phyloP scores from a whole-genome alignment of 2,113 vertebrate genomes.

The Xenopus laevis region DNA sequence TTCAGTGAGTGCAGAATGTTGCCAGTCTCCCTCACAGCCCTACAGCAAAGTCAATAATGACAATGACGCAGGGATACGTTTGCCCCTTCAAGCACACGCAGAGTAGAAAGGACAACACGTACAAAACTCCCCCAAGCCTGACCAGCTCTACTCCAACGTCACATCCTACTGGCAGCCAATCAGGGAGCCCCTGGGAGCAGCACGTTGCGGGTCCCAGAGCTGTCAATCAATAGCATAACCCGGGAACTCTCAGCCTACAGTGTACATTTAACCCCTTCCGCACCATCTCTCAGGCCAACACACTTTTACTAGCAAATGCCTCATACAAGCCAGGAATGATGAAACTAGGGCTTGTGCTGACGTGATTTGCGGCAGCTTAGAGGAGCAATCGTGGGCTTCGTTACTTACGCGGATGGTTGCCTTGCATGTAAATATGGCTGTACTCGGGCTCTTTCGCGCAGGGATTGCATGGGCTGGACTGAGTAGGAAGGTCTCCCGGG shows the following conservation, averaged over 20 bases:
- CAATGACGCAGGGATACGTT: too few species aligned
- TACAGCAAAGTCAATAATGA: too few species aligned
- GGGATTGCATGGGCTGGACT: not conserved
- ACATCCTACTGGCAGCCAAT: slow-evolving; percentile 29
- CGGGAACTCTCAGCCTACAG: not conserved
- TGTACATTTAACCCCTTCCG: not conserved
- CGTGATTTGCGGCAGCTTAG: too few species aligned
- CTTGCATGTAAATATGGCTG: not conserved
- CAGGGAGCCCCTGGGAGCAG: slow-evolving; percentile 3
- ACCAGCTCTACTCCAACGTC: not conserved
- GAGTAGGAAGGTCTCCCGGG: slow-evolving; percentile 43
- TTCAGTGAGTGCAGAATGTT: too few species aligned
- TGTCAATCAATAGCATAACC: slow-evolving; percentile 28
- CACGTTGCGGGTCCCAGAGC: slow-evolving; percentile 12
- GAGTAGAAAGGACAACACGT: too few species aligned
- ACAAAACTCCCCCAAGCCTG: too few species aligned
- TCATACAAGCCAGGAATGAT: too few species aligned
- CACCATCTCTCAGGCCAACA: not conserved
- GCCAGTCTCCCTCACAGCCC: too few species aligned
- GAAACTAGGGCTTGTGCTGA: too few species aligned
- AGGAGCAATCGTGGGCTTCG: not conserved
- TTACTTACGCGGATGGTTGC: not conserved
- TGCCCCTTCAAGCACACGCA: too few species aligned
- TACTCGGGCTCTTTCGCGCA: slow-evolving; percentile 14
- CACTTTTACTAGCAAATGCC: too few species aligned